Evolutionary conservation across 2,797 vertebrate genomes (phyloP).

Genomic region (Pantherophis vulpinus): DNA sequence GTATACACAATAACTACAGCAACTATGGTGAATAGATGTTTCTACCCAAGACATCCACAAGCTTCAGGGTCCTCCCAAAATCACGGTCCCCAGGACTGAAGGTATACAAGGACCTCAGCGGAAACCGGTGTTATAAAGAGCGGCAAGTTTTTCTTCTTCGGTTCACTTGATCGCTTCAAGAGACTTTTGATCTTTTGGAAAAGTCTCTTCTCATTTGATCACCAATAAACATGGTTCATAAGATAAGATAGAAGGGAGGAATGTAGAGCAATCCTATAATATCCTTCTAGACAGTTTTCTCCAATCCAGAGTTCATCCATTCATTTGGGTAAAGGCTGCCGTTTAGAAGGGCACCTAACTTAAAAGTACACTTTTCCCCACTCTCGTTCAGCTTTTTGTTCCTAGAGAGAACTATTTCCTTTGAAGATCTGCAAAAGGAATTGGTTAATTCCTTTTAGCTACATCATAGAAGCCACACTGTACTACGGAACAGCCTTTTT

Average conservation of each 20-base stretch:
- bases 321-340: background rate
- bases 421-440: background rate
- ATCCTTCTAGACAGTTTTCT: background rate
- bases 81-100: background rate
- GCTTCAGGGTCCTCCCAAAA: background rate
- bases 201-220: background rate
- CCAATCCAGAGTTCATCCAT: background rate
- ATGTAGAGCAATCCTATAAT: too few species aligned
- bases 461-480: background rate
- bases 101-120: background rate
- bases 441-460: background rate
- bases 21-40: background rate
- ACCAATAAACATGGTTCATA: background rate
- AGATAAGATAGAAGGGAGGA: background rate
- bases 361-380: background rate
- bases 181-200: background rate
- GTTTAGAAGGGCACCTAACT: background rate
- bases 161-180: background rate
- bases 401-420: background rate
- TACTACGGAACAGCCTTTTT: background rate
- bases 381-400: background rate
- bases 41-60: background rate
- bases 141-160: background rate
- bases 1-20: background rate
- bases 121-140: background rate